Base-by-base conservation (phyloP, 2,797 vertebrate species). In the Sebastes taczanowskii region DNA sequence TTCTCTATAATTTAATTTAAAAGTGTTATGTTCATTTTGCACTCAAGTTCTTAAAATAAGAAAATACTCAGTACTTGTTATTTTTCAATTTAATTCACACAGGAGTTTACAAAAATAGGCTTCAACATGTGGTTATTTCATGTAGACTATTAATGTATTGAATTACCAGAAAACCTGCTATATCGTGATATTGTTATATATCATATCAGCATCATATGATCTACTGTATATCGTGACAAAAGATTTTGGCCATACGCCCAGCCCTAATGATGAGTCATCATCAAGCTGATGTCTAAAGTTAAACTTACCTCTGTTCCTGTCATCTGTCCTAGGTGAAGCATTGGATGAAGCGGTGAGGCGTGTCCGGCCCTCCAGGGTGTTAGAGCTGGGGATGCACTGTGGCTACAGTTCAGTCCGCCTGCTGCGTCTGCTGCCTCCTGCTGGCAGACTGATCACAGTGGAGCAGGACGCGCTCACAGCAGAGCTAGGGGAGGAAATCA, bases 361-460 rank as follows among this genome's bases (percentile, higher is more conserved):
- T 1, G 70, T 89, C 5, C 6, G 27, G 10, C 93, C 94, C 7
- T 55, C 29, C 13, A 5, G 23, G 46, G 90, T 86, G 55, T 78
- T 96, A 78, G 94, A 95, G 80, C 78, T 96, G 65, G 95, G 95
- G 14, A 95, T 77, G 52, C 89, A 94, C 86, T 95, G 94, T 56
- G 95, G 93, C 61, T 96, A 95, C 89, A 86, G 86, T 1, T 94
- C 95, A 0, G 89, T 96, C 61, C 76, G 82, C 32, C 82, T 96
- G 55, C 88, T 96, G 66, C 81, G 85, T 13, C 82, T 94, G 74
- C 89, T 96, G 83, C 92, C 94, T 46, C 78, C 92, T 38, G 78
- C 63, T 74, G 92, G 92, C 11, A 80, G 84, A 20, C 86, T 96
- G 81, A 22, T 94, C 71, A 88, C 95, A 0, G 94, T 96, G 83